A percentile compares a stretch with the other conserved stretches of the same genome.
These are phyloP conservation scores for Urechis unicinctus DNA, from an alignment of 2,888 invertebrate species.

Conservation along the genomic window DNA sequence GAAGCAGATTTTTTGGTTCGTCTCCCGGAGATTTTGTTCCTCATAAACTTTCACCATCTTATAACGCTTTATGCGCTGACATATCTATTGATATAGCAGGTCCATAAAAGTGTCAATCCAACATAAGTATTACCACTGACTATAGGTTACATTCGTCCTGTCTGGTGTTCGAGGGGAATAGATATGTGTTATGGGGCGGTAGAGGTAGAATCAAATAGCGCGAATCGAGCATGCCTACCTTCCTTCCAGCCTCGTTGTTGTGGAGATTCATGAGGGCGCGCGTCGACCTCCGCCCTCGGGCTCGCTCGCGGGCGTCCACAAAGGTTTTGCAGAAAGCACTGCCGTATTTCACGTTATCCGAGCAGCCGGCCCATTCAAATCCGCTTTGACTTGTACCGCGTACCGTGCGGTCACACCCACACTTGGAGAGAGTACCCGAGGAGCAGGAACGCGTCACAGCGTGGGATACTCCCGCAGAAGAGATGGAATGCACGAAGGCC, in stretches of 20 bases:
- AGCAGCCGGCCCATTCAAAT: conserved; percentile 86
- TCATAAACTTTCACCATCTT: too few relatives aligned
- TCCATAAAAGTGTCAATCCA: too few relatives aligned
- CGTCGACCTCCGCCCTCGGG: conserved; percentile 81
- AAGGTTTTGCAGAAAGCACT: conserved; percentile 76
- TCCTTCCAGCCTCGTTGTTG: conserved; percentile 91
- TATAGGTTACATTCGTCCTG: too few relatives aligned
- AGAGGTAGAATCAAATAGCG: too few relatives aligned
- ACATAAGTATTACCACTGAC: too few relatives aligned
- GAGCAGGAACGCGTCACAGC: conserved; percentile 85
- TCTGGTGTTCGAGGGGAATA: too few relatives aligned
- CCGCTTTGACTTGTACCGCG: conserved; percentile 64
- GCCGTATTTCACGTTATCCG: conserved; percentile 69
- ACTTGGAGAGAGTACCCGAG: conserved; percentile 80
- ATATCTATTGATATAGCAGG: too few relatives aligned
- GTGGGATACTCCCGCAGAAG: conserved; percentile 88
- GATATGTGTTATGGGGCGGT: too few relatives aligned
- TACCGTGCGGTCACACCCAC: conserved; percentile 81
- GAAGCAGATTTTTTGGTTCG: too few relatives aligned
- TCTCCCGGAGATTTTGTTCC: too few relatives aligned
- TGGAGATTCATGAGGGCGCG: conserved; percentile 92
- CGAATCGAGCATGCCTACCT: too few relatives aligned
- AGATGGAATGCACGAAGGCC: conserved; percentile 89
- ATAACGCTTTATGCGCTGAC: too few relatives aligned
- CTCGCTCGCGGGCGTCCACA: conserved; percentile 80